Evolutionary conservation across 2,113 vertebrate genomes (phyloP), one percentile per base, ranked within the genome.

Genomic region (Aix galericulata): DNA sequence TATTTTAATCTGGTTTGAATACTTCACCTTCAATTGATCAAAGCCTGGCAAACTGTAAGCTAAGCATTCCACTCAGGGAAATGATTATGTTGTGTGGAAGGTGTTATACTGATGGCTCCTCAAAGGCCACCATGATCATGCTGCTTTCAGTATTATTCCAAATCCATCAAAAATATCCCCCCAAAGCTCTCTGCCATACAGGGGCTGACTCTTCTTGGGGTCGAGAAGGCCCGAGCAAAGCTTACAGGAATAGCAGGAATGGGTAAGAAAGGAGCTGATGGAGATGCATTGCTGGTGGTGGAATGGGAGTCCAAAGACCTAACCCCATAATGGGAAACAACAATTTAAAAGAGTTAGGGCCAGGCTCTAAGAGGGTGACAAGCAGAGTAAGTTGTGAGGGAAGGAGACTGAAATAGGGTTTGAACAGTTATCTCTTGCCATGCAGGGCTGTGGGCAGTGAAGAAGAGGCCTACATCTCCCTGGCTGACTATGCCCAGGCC

Each of bases 51-150:
- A 88, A 67, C 1, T 16, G 62, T 82, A 66, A 69, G 34, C 53
- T 89, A 93, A 91, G 68, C 52, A 74, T 91, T 93, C 89, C 83
- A 89, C 44, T 56, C 23, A 86, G 36, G 26, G 31, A 93, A 94
- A 92, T 79, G 3, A 86, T 92, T 85, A 68, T n/a, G 36, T 93
- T 59, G 17, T 81, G n/a, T 48, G 40, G 32, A 8, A 2, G 27
- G 52, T 55, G 83, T 40, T 75, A 95, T 84, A 94, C 22, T 87
- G 78, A 86, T 91, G 42, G 71, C 48, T 58, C 27, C 74, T 81
- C 38, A 89, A 66, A 48, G 71, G 42, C 63, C 36, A 73, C 68
- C n/a, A 66, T 69, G 78, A 82, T 53, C 29, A n/a, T 40, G 31
- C 22, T 88, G 55, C 9, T 16, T 71, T 92, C 66, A 74, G 40